A percentile compares a stretch with the other conserved stretches of the same genome.
Conservation (phyloP, 1,140 invertebrate species). For the Brevipalpus yothersi region DNA sequence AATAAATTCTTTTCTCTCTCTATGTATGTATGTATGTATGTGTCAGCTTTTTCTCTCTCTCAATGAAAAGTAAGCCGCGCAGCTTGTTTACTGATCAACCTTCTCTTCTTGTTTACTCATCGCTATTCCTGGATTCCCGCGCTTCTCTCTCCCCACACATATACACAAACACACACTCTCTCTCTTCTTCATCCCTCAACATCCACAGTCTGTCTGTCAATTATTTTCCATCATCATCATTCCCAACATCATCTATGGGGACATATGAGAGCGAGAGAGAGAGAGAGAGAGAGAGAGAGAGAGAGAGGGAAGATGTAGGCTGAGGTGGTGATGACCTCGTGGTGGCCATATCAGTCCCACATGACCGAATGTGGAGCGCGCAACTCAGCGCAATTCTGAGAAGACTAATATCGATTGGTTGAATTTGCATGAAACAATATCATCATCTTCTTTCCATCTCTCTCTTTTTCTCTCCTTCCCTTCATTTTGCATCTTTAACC, state of each 20-base stretch:
- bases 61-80: no score
- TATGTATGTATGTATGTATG: background rate
- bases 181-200: background rate
- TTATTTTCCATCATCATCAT: background rate
- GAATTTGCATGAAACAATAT: no score
- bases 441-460: background rate
- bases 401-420: no score
- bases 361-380: no score
- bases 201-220: no score
- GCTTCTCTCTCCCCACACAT: background rate
- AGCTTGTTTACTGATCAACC: background rate
- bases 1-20: background rate
- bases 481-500: background rate
- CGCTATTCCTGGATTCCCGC: background rate
- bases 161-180: background rate
- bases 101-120: background rate
- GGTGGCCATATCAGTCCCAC: no score
- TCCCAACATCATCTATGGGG: background rate
- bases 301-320: no score
- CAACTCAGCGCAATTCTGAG: no score
- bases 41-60: background rate
- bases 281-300: no score
- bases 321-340: no score
- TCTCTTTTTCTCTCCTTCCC: background rate
- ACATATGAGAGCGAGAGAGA: no score